These are phyloP conservation scores for Microctonus aethiopoides DNA, from an alignment of 2,888 invertebrate genomes.

Conservation along the genomic window DNA sequence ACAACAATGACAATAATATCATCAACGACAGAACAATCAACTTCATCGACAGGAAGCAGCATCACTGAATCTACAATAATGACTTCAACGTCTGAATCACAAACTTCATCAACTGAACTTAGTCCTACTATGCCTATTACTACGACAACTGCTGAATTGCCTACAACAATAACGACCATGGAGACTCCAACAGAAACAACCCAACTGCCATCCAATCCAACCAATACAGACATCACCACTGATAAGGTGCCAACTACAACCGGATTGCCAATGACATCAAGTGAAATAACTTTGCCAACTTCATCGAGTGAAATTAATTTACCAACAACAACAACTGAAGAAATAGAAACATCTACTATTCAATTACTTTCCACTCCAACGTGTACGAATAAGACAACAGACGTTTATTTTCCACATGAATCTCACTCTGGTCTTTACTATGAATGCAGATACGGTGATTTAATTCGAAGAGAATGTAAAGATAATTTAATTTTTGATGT, in stretches of 20 bases:
- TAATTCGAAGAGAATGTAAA: conserved; percentile 5
- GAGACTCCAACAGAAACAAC: neutral
- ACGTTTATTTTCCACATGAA: conserved; percentile 13
- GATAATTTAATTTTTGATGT: conserved; percentile 5
- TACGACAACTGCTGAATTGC: too few relatives aligned
- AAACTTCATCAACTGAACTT: neutral
- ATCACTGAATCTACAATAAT: neutral
- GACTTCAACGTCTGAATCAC: neutral
- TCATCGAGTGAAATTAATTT: neutral
- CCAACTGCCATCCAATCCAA: neutral
- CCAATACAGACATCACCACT: neutral
- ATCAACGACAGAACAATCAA: neutral
- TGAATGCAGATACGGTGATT: conserved; percentile 13
- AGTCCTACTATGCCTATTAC: neutral
- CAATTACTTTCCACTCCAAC: neutral
- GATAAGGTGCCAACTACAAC: neutral
- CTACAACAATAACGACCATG: neutral
- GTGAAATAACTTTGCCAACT: neutral
- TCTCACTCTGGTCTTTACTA: conserved; percentile 17
- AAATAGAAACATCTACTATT: neutral
- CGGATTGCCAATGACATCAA: neutral
- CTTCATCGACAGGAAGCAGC: neutral
- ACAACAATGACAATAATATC: neutral
- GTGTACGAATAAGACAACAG: neutral
- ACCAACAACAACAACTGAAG: neutral